A percentile compares a stretch with the other conserved stretches of the same genome.
These are phyloP conservation scores for Acanthurus tractus DNA, from an alignment of 2,797 vertebrate genomes.

Conservation along the genomic window DNA sequence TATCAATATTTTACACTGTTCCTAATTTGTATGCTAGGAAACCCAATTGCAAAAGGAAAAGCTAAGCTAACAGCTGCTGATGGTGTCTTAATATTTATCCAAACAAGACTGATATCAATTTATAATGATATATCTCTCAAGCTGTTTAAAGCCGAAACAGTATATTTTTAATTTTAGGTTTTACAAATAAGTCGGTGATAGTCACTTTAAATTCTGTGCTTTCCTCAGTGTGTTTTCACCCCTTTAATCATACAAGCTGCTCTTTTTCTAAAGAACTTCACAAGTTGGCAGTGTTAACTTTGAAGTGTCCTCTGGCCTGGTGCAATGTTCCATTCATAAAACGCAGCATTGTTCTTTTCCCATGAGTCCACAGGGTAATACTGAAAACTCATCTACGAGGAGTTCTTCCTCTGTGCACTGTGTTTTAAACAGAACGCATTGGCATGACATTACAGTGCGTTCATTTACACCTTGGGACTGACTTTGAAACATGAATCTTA, in stretches of 20 bases:
- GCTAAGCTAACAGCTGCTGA: not conserved
- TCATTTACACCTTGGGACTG: conserved; percentile 63
- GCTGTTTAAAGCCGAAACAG: no score
- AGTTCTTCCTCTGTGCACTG: conserved; percentile 41
- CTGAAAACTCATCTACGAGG: conserved; percentile 22
- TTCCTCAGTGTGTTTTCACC: not conserved
- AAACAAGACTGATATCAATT: no score
- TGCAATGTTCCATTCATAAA: conserved; percentile 43
- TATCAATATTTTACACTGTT: not conserved
- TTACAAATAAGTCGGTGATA: not conserved
- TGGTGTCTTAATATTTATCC: not conserved
- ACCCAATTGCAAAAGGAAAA: not conserved
- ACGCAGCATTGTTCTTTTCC: conserved; percentile 36
- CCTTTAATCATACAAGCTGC: not conserved
- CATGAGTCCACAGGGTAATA: conserved; percentile 29
- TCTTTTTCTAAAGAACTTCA: conserved; percentile 2
- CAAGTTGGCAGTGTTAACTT: conserved; percentile 28
- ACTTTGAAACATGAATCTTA: conserved; percentile 68
- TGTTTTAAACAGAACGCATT: conserved; percentile 51
- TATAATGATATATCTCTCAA: no score
- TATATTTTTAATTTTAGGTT: no score
- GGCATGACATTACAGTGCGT: conserved; percentile 35
- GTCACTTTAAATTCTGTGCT: not conserved
- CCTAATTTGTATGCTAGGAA: not conserved
- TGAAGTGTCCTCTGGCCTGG: conserved; percentile 51